These are phyloP conservation scores for Planococcus citri DNA, from an alignment of 1,140 invertebrate species.

Conservation along the genomic window DNA sequence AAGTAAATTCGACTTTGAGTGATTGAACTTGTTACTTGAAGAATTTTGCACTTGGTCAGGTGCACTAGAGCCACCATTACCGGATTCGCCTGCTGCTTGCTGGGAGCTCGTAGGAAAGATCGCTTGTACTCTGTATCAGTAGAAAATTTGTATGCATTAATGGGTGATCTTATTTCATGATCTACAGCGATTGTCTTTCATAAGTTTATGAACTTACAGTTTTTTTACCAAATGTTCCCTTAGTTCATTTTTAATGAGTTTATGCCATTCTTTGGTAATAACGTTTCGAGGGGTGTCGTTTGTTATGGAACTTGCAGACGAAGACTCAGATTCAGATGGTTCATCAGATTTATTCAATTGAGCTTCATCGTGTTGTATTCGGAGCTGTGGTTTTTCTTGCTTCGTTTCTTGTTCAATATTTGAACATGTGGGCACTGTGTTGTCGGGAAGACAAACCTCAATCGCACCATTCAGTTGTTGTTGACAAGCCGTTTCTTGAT, in stretches of 20 bases:
- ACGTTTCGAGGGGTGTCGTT: neutral
- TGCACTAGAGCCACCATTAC: constrained; percentile 47
- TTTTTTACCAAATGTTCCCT: constrained; percentile 98
- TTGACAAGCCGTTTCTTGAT: too few relatives aligned
- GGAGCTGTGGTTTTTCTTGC: too few relatives aligned
- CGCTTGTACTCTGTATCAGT: constrained; percentile 72
- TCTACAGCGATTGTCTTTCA: too few relatives aligned
- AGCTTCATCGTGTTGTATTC: too few relatives aligned
- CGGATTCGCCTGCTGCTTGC: neutral
- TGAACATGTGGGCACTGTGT: too few relatives aligned
- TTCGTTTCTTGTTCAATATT: too few relatives aligned
- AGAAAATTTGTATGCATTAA: constrained; percentile 24
- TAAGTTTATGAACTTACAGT: too few relatives aligned
- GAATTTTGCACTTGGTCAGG: constrained; percentile 47
- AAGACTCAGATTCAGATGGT: too few relatives aligned
- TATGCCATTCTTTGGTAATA: constrained; percentile 94
- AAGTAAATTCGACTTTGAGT: constrained; percentile 27
- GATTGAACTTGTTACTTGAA: neutral
- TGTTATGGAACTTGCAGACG: neutral
- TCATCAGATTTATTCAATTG: too few relatives aligned
- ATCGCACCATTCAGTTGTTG: too few relatives aligned
- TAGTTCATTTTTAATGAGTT: constrained; percentile 88
- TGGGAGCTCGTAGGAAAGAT: constrained; percentile 79
- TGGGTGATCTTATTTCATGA: neutral
- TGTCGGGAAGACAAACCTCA: too few relatives aligned